Conservation (phyloP, 53 echinoderm and acorn worm species). For the Actinopyga echinites region DNA sequence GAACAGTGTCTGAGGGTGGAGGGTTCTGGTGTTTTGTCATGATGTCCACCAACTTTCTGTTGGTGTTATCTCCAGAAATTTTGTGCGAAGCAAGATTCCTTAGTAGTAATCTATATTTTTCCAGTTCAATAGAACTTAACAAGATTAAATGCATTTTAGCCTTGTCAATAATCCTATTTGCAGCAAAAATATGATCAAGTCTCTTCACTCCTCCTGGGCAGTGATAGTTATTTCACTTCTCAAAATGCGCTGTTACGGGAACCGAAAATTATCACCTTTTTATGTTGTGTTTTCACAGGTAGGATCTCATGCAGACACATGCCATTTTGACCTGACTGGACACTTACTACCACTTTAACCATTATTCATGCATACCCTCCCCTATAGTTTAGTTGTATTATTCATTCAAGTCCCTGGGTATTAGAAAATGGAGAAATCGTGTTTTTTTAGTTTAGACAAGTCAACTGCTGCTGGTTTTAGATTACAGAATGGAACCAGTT, state of each 20-base stretch:
- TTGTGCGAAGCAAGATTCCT: slow-evolving; percentile 41
- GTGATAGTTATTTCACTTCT: slow-evolving; percentile 20
- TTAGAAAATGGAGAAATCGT: too few species aligned
- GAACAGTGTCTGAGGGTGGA: slow-evolving; percentile 52
- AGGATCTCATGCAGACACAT: neutral
- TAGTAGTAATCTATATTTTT: slow-evolving; percentile 46
- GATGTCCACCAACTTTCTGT: slow-evolving; percentile 35
- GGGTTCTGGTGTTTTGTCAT: slow-evolving; percentile 56
- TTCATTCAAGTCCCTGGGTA: too few species aligned
- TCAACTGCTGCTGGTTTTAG: too few species aligned
- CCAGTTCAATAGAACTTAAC: slow-evolving; percentile 40
- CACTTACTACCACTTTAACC: neutral
- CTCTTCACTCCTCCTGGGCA: slow-evolving; percentile 51
- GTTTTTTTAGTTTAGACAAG: too few species aligned
- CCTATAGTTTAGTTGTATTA: too few species aligned
- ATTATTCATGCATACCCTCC: too few species aligned
- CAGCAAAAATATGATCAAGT: slow-evolving; percentile 48
- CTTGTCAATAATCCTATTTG: slow-evolving; percentile 38
- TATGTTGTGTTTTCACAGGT: neutral
- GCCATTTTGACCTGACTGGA: neutral
- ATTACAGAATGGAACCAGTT: too few species aligned
- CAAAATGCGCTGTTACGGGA: slow-evolving; percentile 9
- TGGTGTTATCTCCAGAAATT: slow-evolving; percentile 56
- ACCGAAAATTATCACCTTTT: slow-evolving; percentile 34
- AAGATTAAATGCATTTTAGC: slow-evolving; percentile 55